These are phyloP conservation scores for Telenomus remus DNA, from an alignment of 1,140 invertebrate species.

Conservation along the genomic window DNA sequence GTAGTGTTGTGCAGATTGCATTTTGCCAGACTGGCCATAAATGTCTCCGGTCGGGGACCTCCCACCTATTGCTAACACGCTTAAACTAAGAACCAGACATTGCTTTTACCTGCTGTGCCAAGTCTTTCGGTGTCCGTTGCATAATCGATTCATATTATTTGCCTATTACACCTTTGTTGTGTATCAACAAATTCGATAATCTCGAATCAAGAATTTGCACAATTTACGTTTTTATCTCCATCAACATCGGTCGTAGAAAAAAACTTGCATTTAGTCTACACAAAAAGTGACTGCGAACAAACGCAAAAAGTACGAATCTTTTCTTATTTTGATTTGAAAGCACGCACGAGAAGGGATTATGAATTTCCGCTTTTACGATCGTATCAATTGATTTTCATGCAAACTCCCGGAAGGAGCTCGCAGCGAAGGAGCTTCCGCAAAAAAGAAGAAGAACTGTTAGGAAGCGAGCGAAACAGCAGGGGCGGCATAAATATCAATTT, in stretches of 20 bases:
- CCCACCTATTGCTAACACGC: slow-evolving; percentile 61
- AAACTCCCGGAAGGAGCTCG: not conserved
- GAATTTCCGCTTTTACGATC: too few relatives aligned
- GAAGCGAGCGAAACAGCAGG: too few relatives aligned
- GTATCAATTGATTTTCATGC: too few relatives aligned
- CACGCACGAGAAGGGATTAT: not conserved
- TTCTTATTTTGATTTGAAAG: not conserved
- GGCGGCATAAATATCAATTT: slow-evolving; percentile 30
- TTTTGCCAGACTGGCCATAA: slow-evolving; percentile 66
- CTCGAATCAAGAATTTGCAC: too few relatives aligned
- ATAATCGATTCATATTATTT: slow-evolving; percentile 42
- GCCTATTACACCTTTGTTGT: slow-evolving; percentile 11
- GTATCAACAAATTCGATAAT: not conserved
- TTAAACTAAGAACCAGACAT: slow-evolving; percentile 59
- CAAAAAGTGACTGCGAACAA: not conserved
- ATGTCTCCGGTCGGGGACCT: slow-evolving; percentile 67
- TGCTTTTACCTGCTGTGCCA: slow-evolving; percentile 59
- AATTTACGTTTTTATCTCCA: too few relatives aligned
- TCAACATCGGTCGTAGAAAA: too few relatives aligned
- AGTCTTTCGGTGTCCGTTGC: slow-evolving; percentile 51
- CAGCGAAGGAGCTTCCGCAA: not conserved
- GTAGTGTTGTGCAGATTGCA: slow-evolving; percentile 58
- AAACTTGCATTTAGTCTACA: not conserved
- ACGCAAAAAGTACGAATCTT: not conserved
- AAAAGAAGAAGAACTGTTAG: too few relatives aligned